Base-by-base conservation (phyloP, 2,888 invertebrate species). In the Leptinotarsa juncta region DNA sequence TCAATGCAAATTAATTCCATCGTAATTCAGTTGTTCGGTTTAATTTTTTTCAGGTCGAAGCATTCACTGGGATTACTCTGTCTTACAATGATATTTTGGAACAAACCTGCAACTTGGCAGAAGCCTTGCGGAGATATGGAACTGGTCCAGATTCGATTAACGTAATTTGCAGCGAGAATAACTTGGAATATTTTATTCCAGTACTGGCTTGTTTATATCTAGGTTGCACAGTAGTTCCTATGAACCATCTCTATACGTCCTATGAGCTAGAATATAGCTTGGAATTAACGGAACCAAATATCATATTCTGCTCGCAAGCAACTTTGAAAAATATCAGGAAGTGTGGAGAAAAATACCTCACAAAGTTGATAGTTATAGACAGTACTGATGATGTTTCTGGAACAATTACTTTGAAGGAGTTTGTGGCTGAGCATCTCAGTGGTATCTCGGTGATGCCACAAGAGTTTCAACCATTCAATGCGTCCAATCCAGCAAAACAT, bases 221-320 rank as follows among this genome's bases (percentile, higher is more conserved):
- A 5, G 85, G 85, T 3, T 82, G 82, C 7, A 77, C 77, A 4
- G 71, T 81, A 15, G 81, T 82, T 15, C 82, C 83, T 7, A 69
- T 85, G 12, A 85, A 84, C 74, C 80, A 80, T 49, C 77, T 69
- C 15, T 77, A 77, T 15, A 74, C 72, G 1, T 20, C 55, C 12
- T 18, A 70, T 48, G 84, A 84, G 77, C 50, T 83, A 49, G 67
- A 77, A 23, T 93, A 94, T 83, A 87, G 91, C 18, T 82, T 93
- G 2, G 90, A 89, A 74, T 90, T 94, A 74, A 91, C 92, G 0
- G 91, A 91, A 82, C 94, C 94, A 65, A 92, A 91, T 83, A 87
- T 91, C 67, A 89, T 94, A 79, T 92, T 94, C 83, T 90, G 91
- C 51, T 93, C 94, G 0, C 89, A 89, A n/a, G 84, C 89, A 20